Evolutionary conservation across 2,113 vertebrate genomes (phyloP).

Genomic region (Fregetta grallaria): DNA sequence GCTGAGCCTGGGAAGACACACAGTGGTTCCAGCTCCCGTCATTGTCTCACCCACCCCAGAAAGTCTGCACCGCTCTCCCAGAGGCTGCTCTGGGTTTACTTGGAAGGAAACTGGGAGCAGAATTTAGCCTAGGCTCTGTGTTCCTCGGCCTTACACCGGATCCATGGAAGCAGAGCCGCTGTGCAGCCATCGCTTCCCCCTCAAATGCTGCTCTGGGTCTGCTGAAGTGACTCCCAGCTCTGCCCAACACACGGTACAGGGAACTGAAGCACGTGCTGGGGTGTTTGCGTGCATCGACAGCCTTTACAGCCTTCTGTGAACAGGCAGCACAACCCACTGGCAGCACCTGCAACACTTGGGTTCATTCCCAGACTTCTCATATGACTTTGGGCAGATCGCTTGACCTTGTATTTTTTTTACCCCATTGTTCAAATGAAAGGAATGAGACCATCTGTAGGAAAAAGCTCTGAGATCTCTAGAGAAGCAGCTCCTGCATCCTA

Average conservation of each 20-base stretch:
- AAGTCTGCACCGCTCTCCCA: not conserved
- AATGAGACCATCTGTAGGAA: not conserved
- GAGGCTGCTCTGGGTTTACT: not conserved
- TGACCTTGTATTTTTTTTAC: not conserved
- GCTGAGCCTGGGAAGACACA: not conserved
- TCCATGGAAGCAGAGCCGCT: not conserved
- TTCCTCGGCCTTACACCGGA: not conserved
- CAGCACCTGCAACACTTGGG: not conserved
- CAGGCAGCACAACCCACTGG: not conserved
- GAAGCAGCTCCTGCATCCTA: not conserved
- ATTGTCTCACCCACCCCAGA: not conserved
- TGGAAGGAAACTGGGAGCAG: not conserved
- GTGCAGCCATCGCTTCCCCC: accelerated
- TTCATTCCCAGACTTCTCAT: not conserved
- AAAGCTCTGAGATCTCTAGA: not conserved
- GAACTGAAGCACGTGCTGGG: not conserved
- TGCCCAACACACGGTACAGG: not conserved
- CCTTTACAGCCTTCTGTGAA: not conserved
- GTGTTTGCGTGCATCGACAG: accelerated
- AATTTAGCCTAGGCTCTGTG: not conserved
- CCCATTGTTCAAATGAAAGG: not conserved
- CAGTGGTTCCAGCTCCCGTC: not conserved
- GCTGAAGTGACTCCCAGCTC: not conserved
- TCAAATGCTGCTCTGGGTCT: not conserved
- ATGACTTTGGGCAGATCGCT: not conserved